phyloP scores from a whole-genome alignment of 2,888 invertebrate genomes.

The Hipparchia sbordonii region DNA sequence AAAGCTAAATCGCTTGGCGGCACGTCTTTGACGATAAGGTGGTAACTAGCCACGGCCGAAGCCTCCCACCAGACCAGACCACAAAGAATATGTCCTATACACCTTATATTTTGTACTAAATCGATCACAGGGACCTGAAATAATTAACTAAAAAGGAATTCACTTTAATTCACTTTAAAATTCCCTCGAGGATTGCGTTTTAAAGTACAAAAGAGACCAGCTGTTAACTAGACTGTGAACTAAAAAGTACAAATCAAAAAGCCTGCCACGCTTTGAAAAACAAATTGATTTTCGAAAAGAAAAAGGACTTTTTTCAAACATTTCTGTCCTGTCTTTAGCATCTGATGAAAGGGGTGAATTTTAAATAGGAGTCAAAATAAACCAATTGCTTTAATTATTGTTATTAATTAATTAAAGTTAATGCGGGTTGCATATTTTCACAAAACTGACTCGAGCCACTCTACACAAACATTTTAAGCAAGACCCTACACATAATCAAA shows the following conservation, averaged over 20 bases:
- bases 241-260: constrained; percentile 15
- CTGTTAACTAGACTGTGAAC: constrained; percentile 27
- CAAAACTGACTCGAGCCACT: too few relatives aligned
- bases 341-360: too few relatives aligned
- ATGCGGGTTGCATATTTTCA: too few relatives aligned
- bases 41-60: too few relatives aligned
- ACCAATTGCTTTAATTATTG: too few relatives aligned
- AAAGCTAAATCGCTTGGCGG: too few relatives aligned
- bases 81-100: background rate
- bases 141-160: constrained; percentile 33
- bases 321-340: background rate
- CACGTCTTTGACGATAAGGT: too few relatives aligned
- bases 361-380: too few relatives aligned
- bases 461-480: too few relatives aligned
- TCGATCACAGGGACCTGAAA: constrained; percentile 17
- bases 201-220: constrained; percentile 20
- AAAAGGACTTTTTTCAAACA: background rate
- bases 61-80: too few relatives aligned
- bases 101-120: constrained; percentile 10
- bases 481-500: too few relatives aligned
- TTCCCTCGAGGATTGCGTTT: constrained; percentile 21
- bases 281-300: constrained; percentile 14
- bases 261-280: background rate
- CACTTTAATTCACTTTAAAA: constrained; percentile 31
- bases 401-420: too few relatives aligned